Conservation (phyloP, 1,140 invertebrate genomes). For the Lethrus apterus region DNA sequence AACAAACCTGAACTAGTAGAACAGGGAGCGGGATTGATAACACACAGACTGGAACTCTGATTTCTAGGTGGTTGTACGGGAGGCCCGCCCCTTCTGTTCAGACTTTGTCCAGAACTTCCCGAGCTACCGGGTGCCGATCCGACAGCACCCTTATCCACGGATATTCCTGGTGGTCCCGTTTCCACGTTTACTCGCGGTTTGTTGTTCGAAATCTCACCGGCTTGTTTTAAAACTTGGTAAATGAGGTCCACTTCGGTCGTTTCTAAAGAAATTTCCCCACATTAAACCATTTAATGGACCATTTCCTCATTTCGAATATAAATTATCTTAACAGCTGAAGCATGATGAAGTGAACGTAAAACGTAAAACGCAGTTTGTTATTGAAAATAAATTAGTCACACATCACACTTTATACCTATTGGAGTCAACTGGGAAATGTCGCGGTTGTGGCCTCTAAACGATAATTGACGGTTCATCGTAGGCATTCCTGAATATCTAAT, state of each 20-base stretch:
- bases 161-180: constrained; percentile 31
- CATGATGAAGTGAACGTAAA: not conserved
- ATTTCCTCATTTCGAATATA: not conserved
- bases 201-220: constrained; percentile 66
- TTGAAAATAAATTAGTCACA: not conserved
- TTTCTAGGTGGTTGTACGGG: constrained; percentile 39
- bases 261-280: constrained; percentile 18
- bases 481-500: constrained; percentile 35
- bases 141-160: constrained; percentile 38
- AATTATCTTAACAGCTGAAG: not conserved
- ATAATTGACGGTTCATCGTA: constrained; percentile 38
- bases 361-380: too few species aligned
- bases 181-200: constrained; percentile 44
- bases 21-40: constrained; percentile 49
- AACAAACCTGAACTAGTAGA: constrained; percentile 48
- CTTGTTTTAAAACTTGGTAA: constrained; percentile 89
- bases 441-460: constrained; percentile 26
- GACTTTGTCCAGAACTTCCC: constrained; percentile 46
- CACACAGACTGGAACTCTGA: constrained; percentile 44
- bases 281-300: not conserved
- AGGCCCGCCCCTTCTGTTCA: constrained; percentile 28
- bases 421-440: not conserved
- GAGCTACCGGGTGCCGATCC: constrained; percentile 45
- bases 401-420: too few species aligned
- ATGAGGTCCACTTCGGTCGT: constrained; percentile 73